Evolutionary conservation across 2,888 invertebrate species (phyloP).

Genomic region (Cynaeus angustus): DNA sequence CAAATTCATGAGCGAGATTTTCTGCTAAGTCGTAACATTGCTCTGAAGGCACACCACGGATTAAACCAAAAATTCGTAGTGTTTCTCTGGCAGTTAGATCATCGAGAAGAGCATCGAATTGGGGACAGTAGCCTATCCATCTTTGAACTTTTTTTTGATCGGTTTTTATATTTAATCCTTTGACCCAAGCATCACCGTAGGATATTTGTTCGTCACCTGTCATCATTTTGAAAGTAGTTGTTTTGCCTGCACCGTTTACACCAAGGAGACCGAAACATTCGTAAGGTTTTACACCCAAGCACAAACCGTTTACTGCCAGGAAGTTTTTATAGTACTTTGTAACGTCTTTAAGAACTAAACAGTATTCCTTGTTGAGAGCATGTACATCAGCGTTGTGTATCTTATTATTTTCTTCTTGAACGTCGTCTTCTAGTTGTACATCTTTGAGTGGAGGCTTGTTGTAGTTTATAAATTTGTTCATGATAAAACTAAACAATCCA

Average conservation of each 20-base stretch:
- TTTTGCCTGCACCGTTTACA: slow-evolving; percentile 89
- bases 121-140: slow-evolving; percentile 74
- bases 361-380: slow-evolving; percentile 67
- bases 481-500: slow-evolving; percentile 71
- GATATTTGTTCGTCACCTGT: slow-evolving; percentile 85
- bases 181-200: slow-evolving; percentile 78
- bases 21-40: slow-evolving; percentile 56
- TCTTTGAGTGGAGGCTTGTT: slow-evolving; percentile 50
- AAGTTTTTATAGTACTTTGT: slow-evolving; percentile 82
- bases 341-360: slow-evolving; percentile 76
- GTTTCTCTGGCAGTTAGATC: slow-evolving; percentile 72
- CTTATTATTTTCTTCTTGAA: slow-evolving; percentile 72
- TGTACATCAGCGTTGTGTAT: slow-evolving; percentile 67
- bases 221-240: slow-evolving; percentile 89
- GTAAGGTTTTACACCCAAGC: slow-evolving; percentile 77
- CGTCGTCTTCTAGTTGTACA: slow-evolving; percentile 71
- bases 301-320: slow-evolving; percentile 82
- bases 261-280: slow-evolving; percentile 87
- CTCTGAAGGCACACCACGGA: slow-evolving; percentile 66
- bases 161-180: slow-evolving; percentile 59
- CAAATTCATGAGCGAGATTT: slow-evolving; percentile 62
- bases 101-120: slow-evolving; percentile 72
- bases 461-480: slow-evolving; percentile 49
- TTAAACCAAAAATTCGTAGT: slow-evolving; percentile 70
- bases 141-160: slow-evolving; percentile 75